Conservation (phyloP, 2,888 invertebrate genomes). For the Ptilodon capucinus region DNA sequence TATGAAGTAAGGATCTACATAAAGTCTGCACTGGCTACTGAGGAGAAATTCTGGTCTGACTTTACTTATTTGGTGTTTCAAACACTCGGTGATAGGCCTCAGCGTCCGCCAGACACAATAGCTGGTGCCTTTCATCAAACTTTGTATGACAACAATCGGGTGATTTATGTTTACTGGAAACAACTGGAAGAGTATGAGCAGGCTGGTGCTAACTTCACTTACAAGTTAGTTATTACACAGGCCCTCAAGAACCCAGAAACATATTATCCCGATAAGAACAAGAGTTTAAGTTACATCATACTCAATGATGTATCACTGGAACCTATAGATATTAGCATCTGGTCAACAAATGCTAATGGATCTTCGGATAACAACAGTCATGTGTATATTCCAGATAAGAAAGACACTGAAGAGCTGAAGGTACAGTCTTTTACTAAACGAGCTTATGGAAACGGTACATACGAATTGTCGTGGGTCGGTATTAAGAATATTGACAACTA, state of each 20-base stretch:
- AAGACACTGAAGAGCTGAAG: constrained; percentile 68
- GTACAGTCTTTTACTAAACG: constrained; percentile 86
- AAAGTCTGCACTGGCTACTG: constrained; percentile 77
- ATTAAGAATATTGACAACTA: constrained; percentile 84
- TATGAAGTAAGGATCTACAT: constrained; percentile 89
- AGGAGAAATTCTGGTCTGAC: constrained; percentile 87
- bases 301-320: constrained; percentile 76
- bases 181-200: constrained; percentile 85
- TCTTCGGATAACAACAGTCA: constrained; percentile 79
- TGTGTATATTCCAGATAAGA: constrained; percentile 83
- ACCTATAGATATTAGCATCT: constrained; percentile 79
- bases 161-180: constrained; percentile 91
- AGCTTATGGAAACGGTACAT: constrained; percentile 86
- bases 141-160: constrained; percentile 76
- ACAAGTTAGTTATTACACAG: constrained; percentile 79
- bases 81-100: constrained; percentile 84
- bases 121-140: constrained; percentile 88
- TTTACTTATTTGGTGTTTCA: constrained; percentile 83
- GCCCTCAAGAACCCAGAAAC: constrained; percentile 54
- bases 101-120: constrained; percentile 86
- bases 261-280: constrained; percentile 73
- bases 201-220: constrained; percentile 89
- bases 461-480: constrained; percentile 89
- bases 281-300: constrained; percentile 83
- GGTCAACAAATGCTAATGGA: constrained; percentile 84